These are phyloP conservation scores for Amiota minor DNA, from an alignment of 2,888 invertebrate genomes.

Conservation along the genomic window DNA sequence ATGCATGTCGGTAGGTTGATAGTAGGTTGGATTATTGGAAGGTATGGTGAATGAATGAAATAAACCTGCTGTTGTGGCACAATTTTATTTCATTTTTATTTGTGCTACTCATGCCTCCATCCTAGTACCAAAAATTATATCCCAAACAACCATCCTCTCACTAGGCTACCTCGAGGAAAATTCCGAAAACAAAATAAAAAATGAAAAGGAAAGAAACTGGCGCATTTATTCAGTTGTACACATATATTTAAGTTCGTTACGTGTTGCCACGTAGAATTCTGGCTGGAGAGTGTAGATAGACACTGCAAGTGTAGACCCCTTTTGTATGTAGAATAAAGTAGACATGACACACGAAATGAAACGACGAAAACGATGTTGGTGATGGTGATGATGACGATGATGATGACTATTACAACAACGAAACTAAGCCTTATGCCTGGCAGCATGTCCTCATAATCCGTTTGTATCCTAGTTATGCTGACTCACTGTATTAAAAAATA, in stretches of 20 bases:
- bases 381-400: no score
- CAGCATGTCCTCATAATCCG: conserved; percentile 65
- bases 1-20: background rate
- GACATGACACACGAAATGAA: background rate
- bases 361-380: no score
- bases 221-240: conserved; percentile 14
- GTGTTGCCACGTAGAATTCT: conserved; percentile 10
- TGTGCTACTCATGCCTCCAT: conserved; percentile 16
- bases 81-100: conserved; percentile 59
- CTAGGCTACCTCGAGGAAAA: background rate
- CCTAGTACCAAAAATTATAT: background rate
- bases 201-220: background rate
- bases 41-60: conserved; percentile 9
- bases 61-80: conserved; percentile 39
- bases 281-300: background rate
- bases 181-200: conserved; percentile 1
- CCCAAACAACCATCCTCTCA: background rate
- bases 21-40: background rate
- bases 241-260: conserved; percentile 19
- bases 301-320: no score
- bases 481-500: conserved; percentile 45
- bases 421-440: conserved; percentile 61
- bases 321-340: background rate
- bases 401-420: background rate
- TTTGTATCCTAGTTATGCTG: conserved; percentile 53